Percentiles rank a stretch among this genome's conserved stretches.
Conservation (phyloP, 2,113 vertebrate species). For the Tretioscincus oriximinensis region DNA sequence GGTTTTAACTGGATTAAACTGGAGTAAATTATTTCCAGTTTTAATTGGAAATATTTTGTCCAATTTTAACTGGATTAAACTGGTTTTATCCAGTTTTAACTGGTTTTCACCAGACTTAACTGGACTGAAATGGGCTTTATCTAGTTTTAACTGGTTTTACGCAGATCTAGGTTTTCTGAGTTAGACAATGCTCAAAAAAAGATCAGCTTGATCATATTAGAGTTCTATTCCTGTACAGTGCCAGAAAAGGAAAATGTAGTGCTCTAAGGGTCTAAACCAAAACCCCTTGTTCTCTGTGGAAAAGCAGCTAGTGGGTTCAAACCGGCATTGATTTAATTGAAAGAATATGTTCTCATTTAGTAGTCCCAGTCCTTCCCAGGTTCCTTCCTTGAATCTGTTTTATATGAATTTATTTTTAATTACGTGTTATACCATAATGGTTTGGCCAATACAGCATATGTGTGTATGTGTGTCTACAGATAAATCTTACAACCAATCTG, state of each 20-base stretch:
- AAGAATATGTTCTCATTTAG: neutral
- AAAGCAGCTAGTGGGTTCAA: neutral
- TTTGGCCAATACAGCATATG: constrained; percentile 20
- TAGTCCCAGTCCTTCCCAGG: neutral
- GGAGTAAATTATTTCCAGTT: no score
- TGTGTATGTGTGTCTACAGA: constrained; percentile 36
- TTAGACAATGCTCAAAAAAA: no score
- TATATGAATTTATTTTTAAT: neutral
- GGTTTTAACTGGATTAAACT: no score
- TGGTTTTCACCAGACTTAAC: no score
- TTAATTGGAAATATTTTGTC: no score
- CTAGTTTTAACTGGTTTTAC: no score
- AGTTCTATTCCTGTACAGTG: constrained; percentile 11
- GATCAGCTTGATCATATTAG: constrained; percentile 7
- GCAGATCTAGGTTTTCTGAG: no score
- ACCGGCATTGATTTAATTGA: neutral
- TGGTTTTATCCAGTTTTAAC: no score
- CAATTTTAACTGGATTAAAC: no score
- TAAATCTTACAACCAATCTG: constrained; percentile 57
- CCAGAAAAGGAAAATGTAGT: constrained; percentile 18
- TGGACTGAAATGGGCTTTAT: no score
- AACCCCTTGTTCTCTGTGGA: neutral
- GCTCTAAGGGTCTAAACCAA: neutral
- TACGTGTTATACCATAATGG: constrained; percentile 1
- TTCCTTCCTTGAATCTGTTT: neutral